Base-by-base conservation (phyloP, 1,140 invertebrate species). In the Caerostris extrusa region DNA sequence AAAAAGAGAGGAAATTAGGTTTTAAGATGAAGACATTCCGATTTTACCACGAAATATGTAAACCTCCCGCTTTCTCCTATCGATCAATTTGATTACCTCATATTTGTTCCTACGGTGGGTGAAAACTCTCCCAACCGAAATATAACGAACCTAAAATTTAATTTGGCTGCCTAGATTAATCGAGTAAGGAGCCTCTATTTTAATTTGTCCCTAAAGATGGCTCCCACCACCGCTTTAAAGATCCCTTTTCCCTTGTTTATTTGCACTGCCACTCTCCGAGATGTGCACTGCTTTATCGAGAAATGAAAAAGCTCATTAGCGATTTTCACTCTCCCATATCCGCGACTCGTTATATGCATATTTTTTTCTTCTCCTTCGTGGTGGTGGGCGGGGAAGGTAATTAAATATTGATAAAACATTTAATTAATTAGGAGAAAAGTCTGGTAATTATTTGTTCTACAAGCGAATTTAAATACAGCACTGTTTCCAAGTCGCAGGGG, bases 391-490 rank as follows among this genome's bases (percentile, higher is more conserved):
- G 57, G 57, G 58, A 60, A 64, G 17, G 81, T 91, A 91, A 91
- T 91, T 91, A 91, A 91, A 91, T 91, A 91, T 91, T 91, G 90
- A 91, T 91, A 91, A 91, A 91, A 82, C 90, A 81, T 91, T 91
- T 91, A 91, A 91, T 91, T 91, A 91, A 91, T 91, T 91, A 91
- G 90, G 60, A 69, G 90, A 71, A 81, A 57, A 53, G 14, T 83
- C 10, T 85, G 8, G 77, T 91, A 91, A 91, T 91, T 81, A 91
- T 91, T 91, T 91, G 90, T 91, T 91, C 69, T 91, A 81, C 34
- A 91, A 34, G 58, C 8, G 58, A 91, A 83, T 91, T 83, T 83
- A 91, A 91, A 91, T 85, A 64, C 81, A 64, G 90, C 14, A 91
- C 19, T 64, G 81, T 17, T 55, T 17, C 12, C 6, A 53, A 34